A percentile compares a stretch with the other conserved stretches of the same genome.
phyloP scores from a whole-genome alignment of 2,888 invertebrate genomes.

The Margaritifera margaritifera region DNA sequence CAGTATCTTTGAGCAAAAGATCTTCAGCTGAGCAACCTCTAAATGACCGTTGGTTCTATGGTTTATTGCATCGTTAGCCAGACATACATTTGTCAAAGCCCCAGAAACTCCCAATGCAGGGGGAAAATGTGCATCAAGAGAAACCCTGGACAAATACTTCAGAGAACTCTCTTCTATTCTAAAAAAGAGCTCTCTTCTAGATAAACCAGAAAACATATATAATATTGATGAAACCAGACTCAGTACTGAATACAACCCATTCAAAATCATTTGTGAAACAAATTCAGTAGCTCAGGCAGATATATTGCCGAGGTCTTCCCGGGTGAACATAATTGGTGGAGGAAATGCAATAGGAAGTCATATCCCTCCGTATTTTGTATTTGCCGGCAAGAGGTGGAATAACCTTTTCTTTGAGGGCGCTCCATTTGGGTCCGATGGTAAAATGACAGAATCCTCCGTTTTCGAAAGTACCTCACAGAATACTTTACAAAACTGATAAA shows the following conservation, averaged over 20 bases:
- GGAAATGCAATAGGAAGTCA: too few species aligned
- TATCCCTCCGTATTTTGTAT: constrained; percentile 11
- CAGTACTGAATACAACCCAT: neutral
- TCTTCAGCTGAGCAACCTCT: constrained; percentile 4
- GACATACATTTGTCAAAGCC: too few species aligned
- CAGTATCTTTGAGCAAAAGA: too few species aligned
- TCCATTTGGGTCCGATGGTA: neutral
- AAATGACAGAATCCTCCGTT: too few species aligned
- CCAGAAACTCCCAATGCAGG: too few species aligned
- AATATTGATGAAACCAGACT: constrained; percentile 17
- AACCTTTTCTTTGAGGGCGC: constrained; percentile 5
- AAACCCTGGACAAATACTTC: too few species aligned
- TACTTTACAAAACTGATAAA: neutral
- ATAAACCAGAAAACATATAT: constrained; percentile 8
- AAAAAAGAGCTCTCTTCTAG: neutral
- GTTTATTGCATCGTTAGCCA: constrained; percentile 12
- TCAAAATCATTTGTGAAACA: constrained; percentile 11
- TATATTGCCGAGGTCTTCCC: constrained; percentile 7
- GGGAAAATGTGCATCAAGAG: too few species aligned
- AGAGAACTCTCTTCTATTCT: neutral
- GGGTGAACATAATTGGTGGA: too few species aligned
- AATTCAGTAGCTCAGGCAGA: too few species aligned
- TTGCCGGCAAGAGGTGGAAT: constrained; percentile 16
- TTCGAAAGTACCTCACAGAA: constrained; percentile 15
- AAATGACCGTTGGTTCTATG: constrained; percentile 13